Base-by-base conservation (phyloP, 2,888 invertebrate species). In the Erebia aethiops region DNA sequence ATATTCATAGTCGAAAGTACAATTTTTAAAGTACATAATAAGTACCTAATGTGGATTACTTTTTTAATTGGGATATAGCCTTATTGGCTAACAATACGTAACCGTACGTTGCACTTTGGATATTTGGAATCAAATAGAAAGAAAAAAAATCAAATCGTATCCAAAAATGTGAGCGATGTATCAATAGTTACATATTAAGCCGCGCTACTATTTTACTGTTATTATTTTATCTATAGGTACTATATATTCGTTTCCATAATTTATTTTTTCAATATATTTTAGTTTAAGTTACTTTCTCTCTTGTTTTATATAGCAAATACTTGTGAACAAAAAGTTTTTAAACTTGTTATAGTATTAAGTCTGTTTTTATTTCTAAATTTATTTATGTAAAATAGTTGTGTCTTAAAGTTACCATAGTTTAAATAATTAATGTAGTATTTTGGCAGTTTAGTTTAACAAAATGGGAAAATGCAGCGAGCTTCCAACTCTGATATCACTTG, bases 351-450 rank as follows among this genome's bases (percentile, higher is more conserved):
- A 73, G 63, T 52, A 11, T 35, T 87, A 88, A 88, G 85, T 79
- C 81, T 86, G 85, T 88, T 90, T 86, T 84, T 83, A 84, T 86
- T 80, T 84, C 82, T 84, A 85, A 87, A 88, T 84, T 85, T 90
- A 90, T 92, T 92, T 90, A 91, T 91, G 87, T 88, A 87, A 90
- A 84, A 87, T 89, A 90, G 87, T 81, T 86, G 78, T 87, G 82
- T 84, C 79, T 72, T 80, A 89, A 87, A 92, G 93, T 93, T 93
- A 93, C 93, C 93, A 92, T 92, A 91, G 87, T 82, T 80, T 89
- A 87, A 87, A 86, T 71, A 54, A 46, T 62, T 57, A 69, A 73
- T 74, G 72, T 74, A 77, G 49, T 61, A 49, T 62, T 78, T 77
- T 75, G 78, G 77, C 78, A 75, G 74, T 72, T 73, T 77, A 74